These are phyloP conservation scores for Virgularia gustaviana DNA, from an alignment of 92 coral and sea anemone genomes.

Conservation along the genomic window DNA sequence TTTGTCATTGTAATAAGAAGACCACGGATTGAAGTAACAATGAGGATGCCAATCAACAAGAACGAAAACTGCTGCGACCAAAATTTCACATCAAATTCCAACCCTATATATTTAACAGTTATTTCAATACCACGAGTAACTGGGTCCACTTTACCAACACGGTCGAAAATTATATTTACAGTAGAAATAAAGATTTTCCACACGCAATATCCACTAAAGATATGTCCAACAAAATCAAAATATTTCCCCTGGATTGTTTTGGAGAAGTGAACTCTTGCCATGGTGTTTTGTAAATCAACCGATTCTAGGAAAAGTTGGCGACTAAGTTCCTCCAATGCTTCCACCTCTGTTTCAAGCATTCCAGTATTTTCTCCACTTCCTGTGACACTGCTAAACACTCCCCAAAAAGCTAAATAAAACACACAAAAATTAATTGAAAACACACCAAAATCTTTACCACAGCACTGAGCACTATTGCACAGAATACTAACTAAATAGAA, in stretches of 20 bases:
- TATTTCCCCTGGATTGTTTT: conserved; percentile 94
- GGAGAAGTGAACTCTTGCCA: conserved; percentile 89
- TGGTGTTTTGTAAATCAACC: conserved; percentile 87
- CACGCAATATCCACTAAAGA: conserved; percentile 91
- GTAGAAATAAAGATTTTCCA: conserved; percentile 99
- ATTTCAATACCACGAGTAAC: conserved; percentile 93
- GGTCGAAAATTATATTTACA: conserved; percentile 94
- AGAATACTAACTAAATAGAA: no score
- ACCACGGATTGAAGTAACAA: conserved; percentile 97
- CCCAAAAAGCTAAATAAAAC: conserved; percentile 78
- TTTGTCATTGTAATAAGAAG: conserved; percentile 90
- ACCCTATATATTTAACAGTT: conserved; percentile 91
- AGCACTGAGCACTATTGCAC: no score
- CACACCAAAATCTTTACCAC: not conserved
- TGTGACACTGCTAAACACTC: conserved; percentile 72
- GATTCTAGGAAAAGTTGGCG: conserved; percentile 93
- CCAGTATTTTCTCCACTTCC: conserved; percentile 66
- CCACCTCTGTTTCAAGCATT: conserved; percentile 79
- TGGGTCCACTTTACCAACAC: conserved; percentile 95
- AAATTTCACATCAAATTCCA: conserved; percentile 78
- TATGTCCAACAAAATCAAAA: conserved; percentile 94
- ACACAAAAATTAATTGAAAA: not conserved
- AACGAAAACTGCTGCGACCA: conserved; percentile 98
- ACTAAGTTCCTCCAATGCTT: conserved; percentile 88
- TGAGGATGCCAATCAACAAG: conserved; percentile 81